A percentile compares a stretch with the other conserved stretches of the same genome.
phyloP scores from a whole-genome alignment of 2,888 invertebrate genomes.

The Leptarthrus brevirostris region DNA sequence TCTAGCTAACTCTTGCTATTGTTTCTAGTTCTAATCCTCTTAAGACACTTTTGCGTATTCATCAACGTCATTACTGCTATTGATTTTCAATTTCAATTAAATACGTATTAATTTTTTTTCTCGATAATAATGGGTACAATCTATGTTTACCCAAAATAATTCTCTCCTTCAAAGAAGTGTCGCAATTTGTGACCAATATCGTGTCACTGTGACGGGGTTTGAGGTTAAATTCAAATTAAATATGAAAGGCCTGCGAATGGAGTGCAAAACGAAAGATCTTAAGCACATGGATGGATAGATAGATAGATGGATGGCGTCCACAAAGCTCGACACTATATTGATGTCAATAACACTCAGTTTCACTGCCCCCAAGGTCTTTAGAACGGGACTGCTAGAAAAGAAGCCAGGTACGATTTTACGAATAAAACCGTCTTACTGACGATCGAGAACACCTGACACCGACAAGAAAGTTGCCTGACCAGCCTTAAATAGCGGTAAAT shows the following conservation, averaged over 20 bases:
- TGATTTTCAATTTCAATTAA: constrained; percentile 41
- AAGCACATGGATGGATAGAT: too few species aligned
- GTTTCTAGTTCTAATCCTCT: constrained; percentile 4
- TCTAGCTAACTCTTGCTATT: background rate
- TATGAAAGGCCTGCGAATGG: too few species aligned
- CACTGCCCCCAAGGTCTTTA: constrained; percentile 34
- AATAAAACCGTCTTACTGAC: background rate
- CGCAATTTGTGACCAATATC: constrained; percentile 5
- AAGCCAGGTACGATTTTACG: background rate
- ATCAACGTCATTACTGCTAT: constrained; percentile 17
- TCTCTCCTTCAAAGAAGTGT: background rate
- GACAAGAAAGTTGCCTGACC: background rate
- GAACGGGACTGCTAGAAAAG: constrained; percentile 40
- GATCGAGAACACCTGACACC: constrained; percentile 21
- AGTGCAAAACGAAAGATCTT: too few species aligned
- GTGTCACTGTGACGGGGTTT: background rate
- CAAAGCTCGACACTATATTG: background rate
- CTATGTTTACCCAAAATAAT: background rate
- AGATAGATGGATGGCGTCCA: background rate
- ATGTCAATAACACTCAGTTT: constrained; percentile 45
- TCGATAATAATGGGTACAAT: background rate
- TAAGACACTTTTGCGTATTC: constrained; percentile 44
- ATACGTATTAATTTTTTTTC: constrained; percentile 22
- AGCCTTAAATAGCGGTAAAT: constrained; percentile 18
- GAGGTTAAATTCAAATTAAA: background rate